Evolutionary conservation across 1,140 invertebrate genomes (phyloP).

Genomic region (Ostrea denselamellosa): DNA sequence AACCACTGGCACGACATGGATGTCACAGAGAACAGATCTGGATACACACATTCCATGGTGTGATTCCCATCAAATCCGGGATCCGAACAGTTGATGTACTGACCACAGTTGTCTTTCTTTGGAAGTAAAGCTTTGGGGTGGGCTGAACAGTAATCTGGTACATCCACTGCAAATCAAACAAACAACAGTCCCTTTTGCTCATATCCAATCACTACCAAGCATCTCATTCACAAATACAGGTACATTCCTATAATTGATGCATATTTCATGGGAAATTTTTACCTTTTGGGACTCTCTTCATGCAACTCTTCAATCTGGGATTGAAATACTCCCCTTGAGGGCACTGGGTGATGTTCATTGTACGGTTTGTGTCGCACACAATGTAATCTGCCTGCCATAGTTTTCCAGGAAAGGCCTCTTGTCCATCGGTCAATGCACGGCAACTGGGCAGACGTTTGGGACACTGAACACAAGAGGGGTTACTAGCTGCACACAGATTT

Average conservation of each 20-base stretch:
- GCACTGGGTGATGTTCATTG: conserved; percentile 44
- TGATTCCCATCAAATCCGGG: conserved; percentile 3
- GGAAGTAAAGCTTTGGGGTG: conserved; percentile 41
- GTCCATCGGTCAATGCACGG: conserved; percentile 37
- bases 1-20: background rate
- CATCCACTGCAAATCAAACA: conserved; percentile 44
- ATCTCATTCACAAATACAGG: no score
- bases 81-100: conserved; percentile 61
- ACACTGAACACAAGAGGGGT: conserved; percentile 43
- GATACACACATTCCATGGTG: background rate
- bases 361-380: conserved; percentile 50
- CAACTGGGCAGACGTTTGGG: conserved; percentile 42
- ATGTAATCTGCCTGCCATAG: conserved; percentile 45
- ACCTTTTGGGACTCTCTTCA: conserved; percentile 41
- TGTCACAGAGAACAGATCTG: background rate
- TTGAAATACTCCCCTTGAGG: conserved; percentile 45
- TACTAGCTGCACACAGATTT: conserved; percentile 49
- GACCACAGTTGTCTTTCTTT: conserved; percentile 58
- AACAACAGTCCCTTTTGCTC: no score
- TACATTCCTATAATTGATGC: no score
- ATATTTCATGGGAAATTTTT: background rate
- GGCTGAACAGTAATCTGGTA: conserved; percentile 42
- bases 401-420: conserved; percentile 42
- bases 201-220: no score
- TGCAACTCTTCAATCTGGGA: conserved; percentile 46